Conservation (phyloP, 2,797 vertebrate genomes). For the Artibeus jamaicensis region DNA sequence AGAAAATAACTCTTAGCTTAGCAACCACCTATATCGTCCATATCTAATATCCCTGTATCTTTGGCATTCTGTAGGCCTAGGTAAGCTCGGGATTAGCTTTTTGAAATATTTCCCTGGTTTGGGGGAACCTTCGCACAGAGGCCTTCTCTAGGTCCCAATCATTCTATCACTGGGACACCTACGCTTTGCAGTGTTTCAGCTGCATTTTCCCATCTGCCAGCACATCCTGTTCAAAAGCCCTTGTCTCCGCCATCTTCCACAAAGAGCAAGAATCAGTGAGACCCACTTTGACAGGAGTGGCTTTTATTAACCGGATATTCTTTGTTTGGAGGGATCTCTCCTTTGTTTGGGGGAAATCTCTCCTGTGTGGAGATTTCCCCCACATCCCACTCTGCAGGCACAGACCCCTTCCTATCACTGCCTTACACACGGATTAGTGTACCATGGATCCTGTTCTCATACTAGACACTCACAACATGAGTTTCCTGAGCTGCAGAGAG, state of each 20-base stretch:
- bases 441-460: not conserved
- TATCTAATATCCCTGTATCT: not conserved
- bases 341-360: no score
- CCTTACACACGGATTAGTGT: not conserved
- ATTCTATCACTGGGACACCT: not conserved
- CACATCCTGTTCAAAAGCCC: not conserved
- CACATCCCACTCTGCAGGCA: not conserved
- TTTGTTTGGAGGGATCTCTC: not conserved
- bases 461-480: not conserved
- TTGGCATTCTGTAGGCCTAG: not conserved
- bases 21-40: not conserved
- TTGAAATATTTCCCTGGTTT: not conserved
- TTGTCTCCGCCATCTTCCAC: not conserved
- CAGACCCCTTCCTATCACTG: not conserved
- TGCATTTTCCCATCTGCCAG: not conserved
- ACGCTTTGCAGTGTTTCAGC: not conserved
- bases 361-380: not conserved
- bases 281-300: not conserved
- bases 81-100: not conserved
- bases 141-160: not conserved
- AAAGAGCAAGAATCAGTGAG: not conserved
- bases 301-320: slow-evolving; percentile 9
- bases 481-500: not conserved
- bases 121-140: not conserved
- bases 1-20: slow-evolving; percentile 22